These are phyloP conservation scores for Nezara viridula DNA, from an alignment of 2,888 invertebrate species.

Conservation along the genomic window DNA sequence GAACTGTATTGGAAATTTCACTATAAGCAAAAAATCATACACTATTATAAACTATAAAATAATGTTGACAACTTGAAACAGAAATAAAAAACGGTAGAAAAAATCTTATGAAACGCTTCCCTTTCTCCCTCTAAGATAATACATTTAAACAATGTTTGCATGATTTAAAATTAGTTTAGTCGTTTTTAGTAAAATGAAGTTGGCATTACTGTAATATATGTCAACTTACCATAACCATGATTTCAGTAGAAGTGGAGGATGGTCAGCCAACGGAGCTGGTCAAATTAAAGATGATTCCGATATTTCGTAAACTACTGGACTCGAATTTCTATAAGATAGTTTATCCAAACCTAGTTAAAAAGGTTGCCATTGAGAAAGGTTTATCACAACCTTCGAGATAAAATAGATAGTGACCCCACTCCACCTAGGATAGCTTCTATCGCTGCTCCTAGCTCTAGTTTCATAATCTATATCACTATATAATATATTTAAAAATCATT, in stretches of 20 bases:
- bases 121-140: no score
- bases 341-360: slow-evolving; percentile 11
- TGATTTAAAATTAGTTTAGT: no score
- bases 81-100: no score
- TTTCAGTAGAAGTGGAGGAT: neutral
- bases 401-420: neutral
- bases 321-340: neutral
- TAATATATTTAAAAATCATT: no score
- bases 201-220: no score
- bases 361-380: slow-evolving; percentile 10
- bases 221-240: neutral
- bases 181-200: no score
- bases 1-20: no score
- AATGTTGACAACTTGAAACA: no score
- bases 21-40: no score
- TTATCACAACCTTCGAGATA: slow-evolving; percentile 6
- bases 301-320: neutral
- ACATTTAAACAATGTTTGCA: no score
- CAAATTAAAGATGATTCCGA: neutral
- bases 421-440: neutral
- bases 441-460: neutral
- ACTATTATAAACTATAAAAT: no score
- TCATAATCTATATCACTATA: neutral
- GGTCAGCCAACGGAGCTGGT: neutral
- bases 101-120: no score